These are phyloP conservation scores for Melanostoma scalare DNA, from an alignment of 2,888 invertebrate species.

Conservation along the genomic window DNA sequence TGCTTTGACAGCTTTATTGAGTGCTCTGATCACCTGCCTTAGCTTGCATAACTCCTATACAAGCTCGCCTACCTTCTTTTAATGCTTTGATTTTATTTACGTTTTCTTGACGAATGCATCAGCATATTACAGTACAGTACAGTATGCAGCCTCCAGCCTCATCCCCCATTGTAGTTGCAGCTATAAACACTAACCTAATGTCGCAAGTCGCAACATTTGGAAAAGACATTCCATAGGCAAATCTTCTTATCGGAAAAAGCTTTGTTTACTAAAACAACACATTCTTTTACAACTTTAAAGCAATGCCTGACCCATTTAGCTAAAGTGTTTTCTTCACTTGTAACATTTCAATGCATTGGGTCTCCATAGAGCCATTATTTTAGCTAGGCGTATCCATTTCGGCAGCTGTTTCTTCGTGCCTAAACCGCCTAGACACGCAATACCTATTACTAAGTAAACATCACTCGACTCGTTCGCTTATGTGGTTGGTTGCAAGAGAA, in stretches of 20 bases:
- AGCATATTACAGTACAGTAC: no score
- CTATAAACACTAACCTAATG: no score
- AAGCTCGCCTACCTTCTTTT: no score
- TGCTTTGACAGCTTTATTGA: no score
- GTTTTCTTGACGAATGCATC: no score
- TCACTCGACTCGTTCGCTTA: slow-evolving; percentile 42
- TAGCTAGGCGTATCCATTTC: slow-evolving; percentile 49
- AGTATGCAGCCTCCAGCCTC: no score
- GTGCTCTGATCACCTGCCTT: no score
- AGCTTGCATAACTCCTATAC: no score
- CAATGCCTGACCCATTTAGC: slow-evolving; percentile 64
- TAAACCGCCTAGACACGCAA: slow-evolving; percentile 43
- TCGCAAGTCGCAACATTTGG: no score
- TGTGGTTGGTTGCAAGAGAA: slow-evolving; percentile 9
- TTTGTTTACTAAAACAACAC: slow-evolving; percentile 26
- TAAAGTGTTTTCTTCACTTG: slow-evolving; percentile 36
- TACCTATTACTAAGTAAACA: slow-evolving; percentile 63
- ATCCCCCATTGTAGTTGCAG: no score
- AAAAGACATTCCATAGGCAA: slow-evolving; percentile 5
- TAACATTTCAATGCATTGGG: slow-evolving; percentile 33
- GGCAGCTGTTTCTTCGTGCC: slow-evolving; percentile 37
- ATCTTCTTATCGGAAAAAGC: slow-evolving; percentile 11
- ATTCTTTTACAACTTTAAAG: slow-evolving; percentile 36
- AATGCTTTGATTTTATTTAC: no score
- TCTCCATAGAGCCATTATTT: slow-evolving; percentile 21